Evolutionary conservation across 2,888 invertebrate genomes (phyloP).

Genomic region (Raillietiella orientalis): DNA sequence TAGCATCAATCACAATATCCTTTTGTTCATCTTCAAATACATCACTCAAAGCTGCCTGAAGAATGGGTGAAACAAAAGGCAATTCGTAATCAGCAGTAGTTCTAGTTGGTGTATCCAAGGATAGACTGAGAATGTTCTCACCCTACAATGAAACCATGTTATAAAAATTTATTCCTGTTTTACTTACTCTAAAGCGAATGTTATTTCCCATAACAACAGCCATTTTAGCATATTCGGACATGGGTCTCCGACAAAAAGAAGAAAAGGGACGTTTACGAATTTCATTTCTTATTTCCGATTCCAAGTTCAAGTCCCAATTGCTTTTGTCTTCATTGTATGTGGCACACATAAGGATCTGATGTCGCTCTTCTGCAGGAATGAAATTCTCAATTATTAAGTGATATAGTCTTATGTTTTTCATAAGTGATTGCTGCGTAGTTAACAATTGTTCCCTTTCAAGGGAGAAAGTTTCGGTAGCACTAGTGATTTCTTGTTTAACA

Average conservation of each 20-base stretch:
- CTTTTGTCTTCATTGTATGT: constrained; percentile 52
- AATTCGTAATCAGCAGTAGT: constrained; percentile 40
- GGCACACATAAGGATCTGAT: constrained; percentile 32
- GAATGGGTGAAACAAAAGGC: constrained; percentile 31
- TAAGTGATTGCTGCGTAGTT: constrained; percentile 60
- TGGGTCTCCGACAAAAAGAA: constrained; percentile 24
- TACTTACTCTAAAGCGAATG: constrained; percentile 12
- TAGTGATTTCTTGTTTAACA: constrained; percentile 39
- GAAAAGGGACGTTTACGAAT: constrained; percentile 24
- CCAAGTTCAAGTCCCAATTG: constrained; percentile 25
- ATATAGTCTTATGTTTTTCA: constrained; percentile 25
- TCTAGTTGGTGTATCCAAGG: constrained; percentile 36
- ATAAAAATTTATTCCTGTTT: constrained; percentile 1
- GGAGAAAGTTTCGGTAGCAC: constrained; percentile 57
- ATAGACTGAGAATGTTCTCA: constrained; percentile 40
- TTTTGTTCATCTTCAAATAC: constrained; percentile 24
- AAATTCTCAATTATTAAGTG: constrained; percentile 64
- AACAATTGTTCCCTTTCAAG: constrained; percentile 71
- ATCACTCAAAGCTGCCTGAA: constrained; percentile 28
- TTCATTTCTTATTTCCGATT: constrained; percentile 2
- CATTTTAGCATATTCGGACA: constrained; percentile 22
- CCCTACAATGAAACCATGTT: background rate
- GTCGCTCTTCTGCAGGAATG: constrained; percentile 47
- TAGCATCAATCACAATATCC: constrained; percentile 9
- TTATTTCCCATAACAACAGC: constrained; percentile 17